A percentile compares a stretch with the other conserved stretches of the same genome.
Evolutionary conservation across 2,888 invertebrate species (phyloP).

Genomic region (Orthosia gothica): DNA sequence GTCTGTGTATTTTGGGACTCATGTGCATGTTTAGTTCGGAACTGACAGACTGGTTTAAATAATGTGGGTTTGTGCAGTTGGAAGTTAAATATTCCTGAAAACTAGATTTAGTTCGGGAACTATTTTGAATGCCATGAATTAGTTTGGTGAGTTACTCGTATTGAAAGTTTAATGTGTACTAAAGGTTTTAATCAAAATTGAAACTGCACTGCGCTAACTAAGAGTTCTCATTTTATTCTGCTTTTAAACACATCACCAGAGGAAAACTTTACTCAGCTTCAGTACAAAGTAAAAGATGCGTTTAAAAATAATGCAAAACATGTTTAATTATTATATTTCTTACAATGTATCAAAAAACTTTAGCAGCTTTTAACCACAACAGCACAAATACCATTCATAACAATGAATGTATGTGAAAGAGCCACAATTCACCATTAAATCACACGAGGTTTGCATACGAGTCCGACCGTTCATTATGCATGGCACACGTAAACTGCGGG

Average conservation of each 20-base stretch:
- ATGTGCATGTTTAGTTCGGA: conserved; percentile 13
- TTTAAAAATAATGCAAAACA: too few relatives aligned
- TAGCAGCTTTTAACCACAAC: not conserved
- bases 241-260: too few relatives aligned
- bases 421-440: conserved; percentile 53
- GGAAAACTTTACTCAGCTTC: too few relatives aligned
- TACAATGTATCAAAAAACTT: too few relatives aligned
- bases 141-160: too few relatives aligned
- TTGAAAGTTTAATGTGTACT: too few relatives aligned
- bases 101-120: conserved; percentile 8
- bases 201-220: too few relatives aligned
- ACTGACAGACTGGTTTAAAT: not conserved
- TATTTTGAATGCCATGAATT: too few relatives aligned
- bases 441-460: conserved; percentile 41
- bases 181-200: too few relatives aligned
- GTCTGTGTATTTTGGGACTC: conserved; percentile 2
- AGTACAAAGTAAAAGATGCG: too few relatives aligned
- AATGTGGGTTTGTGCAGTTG: not conserved
- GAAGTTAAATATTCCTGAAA: not conserved
- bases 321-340: too few relatives aligned
- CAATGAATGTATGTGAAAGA: conserved; percentile 30
- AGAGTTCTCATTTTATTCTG: too few relatives aligned
- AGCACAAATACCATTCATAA: conserved; percentile 28
- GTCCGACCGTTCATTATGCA: conserved; percentile 34
- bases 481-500: conserved; percentile 19